Base-by-base conservation (phyloP, 2,113 vertebrate species). In the Sylvia atricapilla region DNA sequence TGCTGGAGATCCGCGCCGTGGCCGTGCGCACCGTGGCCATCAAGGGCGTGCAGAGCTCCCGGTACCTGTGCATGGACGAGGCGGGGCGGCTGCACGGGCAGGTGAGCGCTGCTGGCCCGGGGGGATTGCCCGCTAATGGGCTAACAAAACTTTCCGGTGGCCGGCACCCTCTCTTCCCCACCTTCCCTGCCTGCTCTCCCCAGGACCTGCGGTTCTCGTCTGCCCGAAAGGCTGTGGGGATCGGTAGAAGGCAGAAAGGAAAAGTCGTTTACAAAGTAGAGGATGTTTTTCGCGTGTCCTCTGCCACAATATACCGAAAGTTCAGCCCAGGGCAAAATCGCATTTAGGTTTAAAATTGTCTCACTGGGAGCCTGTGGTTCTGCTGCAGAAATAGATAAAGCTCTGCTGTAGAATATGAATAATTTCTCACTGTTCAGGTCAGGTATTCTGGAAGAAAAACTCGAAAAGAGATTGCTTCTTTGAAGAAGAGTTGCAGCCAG, bases 1-100 rank as follows among this genome's bases (percentile, higher is more conserved):
- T 99, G 92, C 91, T 99, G 95, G 99, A 99, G 96, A 99, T 99
- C 84, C 96, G 98, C 37, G 98, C 99, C 0, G 98, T 99, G 73
- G 98, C 98, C 8, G 90, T 98, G 21, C 98, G 99, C 52, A 97
- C 97, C 41, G 99, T 99, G 83, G 99, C 97, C 91, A 98, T 99
- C 97, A 99, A 98, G 94, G 99, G 99, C 25, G 98, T 99, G 35
- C 97, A 95, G 52, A 98, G 98, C 52, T 97, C 98, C 18, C 97
- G 98, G 8, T 99, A 99, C 90, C 98, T 99, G 69, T 99, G 99
- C 94, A 99, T 99, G 98, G 98, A 98, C 25, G 96, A 89, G 7
- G 97, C 98, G 19, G 99, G 99, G 50, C 97, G 96, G 89, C 96
- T 99, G 43, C 98, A 97, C 22, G 99, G 99, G 59, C 98, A 98